Percentiles rank a stretch among this genome's conserved stretches.
Conservation (phyloP, 2,888 invertebrate genomes). For the Acanthosepion esculentum region DNA sequence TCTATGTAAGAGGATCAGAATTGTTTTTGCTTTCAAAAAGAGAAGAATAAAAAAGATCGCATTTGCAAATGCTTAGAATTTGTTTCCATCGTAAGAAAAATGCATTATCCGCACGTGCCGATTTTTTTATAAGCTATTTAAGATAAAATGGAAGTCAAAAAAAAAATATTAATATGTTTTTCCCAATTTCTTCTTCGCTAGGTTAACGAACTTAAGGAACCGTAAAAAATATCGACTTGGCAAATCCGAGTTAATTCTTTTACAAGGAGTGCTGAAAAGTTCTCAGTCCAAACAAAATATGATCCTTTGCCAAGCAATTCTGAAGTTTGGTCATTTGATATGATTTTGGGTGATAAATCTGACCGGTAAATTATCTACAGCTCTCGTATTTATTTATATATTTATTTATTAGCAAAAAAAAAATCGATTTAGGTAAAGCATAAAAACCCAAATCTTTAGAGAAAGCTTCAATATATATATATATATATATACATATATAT, state of each 20-base stretch:
- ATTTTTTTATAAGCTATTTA: background rate
- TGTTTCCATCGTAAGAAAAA: background rate
- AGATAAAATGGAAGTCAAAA: background rate
- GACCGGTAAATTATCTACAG: too few relatives aligned
- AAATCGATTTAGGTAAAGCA: background rate
- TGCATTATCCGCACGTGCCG: background rate
- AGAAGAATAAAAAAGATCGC: background rate
- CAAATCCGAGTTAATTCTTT: background rate
- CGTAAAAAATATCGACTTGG: background rate
- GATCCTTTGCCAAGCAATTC: too few relatives aligned
- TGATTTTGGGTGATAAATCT: too few relatives aligned
- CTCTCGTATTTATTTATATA: too few relatives aligned
- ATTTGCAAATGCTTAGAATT: background rate
- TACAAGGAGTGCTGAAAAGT: background rate
- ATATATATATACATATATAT: background rate
- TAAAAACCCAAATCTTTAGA: background rate
- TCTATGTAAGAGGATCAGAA: background rate
- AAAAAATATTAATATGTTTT: background rate
- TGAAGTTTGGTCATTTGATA: too few relatives aligned
- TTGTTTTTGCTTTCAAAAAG: background rate
- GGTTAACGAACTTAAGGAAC: background rate
- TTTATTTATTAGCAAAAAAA: background rate
- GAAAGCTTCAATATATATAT: background rate
- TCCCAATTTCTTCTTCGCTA: background rate
- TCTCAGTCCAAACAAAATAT: too few relatives aligned